phyloP scores from a whole-genome alignment of 1,140 invertebrate genomes.

The Megalopta genalis region DNA sequence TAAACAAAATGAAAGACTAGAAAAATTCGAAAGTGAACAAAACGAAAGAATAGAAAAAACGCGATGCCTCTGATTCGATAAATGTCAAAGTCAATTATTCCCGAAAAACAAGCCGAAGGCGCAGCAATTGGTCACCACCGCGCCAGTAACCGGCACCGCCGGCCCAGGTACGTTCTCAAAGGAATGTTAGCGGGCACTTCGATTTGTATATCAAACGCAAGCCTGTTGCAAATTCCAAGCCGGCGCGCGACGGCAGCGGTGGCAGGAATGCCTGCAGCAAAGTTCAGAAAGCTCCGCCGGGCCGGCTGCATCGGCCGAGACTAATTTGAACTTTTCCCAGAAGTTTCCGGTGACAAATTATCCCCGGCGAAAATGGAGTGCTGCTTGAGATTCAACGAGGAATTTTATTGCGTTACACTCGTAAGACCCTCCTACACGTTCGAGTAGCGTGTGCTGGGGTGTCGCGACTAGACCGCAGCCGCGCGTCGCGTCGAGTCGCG shows the following conservation, averaged over 20 bases:
- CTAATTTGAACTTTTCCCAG: slow-evolving; percentile 57
- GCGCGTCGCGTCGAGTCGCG: no score
- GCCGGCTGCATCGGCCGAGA: slow-evolving; percentile 35
- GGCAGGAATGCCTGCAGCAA: slow-evolving; percentile 29
- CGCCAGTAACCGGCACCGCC: no score
- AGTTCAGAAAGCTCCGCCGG: slow-evolving; percentile 29
- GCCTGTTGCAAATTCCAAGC: not conserved
- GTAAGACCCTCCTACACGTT: slow-evolving; percentile 16
- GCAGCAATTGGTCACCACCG: no score
- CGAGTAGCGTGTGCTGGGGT: not conserved
- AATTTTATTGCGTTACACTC: slow-evolving; percentile 53
- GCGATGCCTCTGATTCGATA: no score
- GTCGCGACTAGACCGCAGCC: no score
- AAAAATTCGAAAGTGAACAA: no score
- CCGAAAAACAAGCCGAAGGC: no score
- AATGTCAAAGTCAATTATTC: no score
- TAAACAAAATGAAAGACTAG: no score
- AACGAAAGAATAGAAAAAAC: no score
- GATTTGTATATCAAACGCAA: not conserved
- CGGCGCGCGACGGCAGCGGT: not conserved
- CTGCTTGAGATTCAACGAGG: slow-evolving; percentile 52
- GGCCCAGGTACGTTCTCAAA: no score
- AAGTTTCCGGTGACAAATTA: slow-evolving; percentile 62
- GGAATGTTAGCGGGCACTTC: not conserved
- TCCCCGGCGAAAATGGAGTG: slow-evolving; percentile 56